Base-by-base conservation (phyloP, 2,888 invertebrate genomes). In the Ernsta delagoae region DNA sequence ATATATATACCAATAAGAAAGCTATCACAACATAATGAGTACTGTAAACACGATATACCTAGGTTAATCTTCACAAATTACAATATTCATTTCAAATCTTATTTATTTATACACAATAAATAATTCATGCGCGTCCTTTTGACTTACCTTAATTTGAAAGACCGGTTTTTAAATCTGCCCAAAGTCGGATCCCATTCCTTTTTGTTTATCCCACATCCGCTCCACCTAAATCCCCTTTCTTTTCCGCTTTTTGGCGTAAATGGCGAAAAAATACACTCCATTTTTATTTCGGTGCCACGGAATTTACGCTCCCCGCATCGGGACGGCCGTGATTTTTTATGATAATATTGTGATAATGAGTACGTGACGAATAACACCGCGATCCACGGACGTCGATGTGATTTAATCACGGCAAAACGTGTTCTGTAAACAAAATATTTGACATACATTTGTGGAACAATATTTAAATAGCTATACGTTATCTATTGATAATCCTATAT, bases 311-410 rank as follows among this genome's bases (percentile, higher is more conserved):
- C 24, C 53, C 56, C 56, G 56, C 34, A n/a, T 34, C 34, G 34
- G 24, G 56, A 24, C 5, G 36, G 34, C 11, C 36, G 34, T 56
- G 56, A 56, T 56, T 56, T 31, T 56, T 56, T 56, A 56, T 34
- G 56, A 11, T 31, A 56, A 56, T 34, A 31, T n/a, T 56, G 56
- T 56, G 56, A 56, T 56, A 56, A 36, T 56, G 36, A 56, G 56
- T 34, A 36, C 56, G 56, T 56, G 56, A 34, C 34, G 6, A 11
- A 34, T 56, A 56, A 31, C 24, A n/a, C n/a, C 36, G n/a, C n/a
- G 24, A 34, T 34, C 11, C 11, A 36, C 7, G 54, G 5, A 54
- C 5, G 11, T 24, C 54, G 12, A 24, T 54, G 31, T 54, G 5
- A 31, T 31, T 54, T 54, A 54, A 54, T 39, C 39, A 39, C 39